Evolutionary conservation across 2,888 invertebrate genomes (phyloP).

Genomic region (Synergus gifuensis): DNA sequence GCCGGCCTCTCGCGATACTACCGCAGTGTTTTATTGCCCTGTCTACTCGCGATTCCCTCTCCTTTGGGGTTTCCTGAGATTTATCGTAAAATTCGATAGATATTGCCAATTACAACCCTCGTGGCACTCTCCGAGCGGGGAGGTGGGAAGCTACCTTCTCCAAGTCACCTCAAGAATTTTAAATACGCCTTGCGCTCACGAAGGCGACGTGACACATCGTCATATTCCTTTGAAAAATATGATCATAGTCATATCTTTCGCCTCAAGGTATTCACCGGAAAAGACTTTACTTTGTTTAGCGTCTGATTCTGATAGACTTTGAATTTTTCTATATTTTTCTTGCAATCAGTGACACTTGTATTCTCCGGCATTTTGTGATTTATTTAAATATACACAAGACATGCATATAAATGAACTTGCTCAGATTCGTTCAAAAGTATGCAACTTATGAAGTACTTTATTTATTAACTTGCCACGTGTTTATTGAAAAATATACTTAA

Average conservation of each 20-base stretch:
- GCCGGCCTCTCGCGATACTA: slow-evolving; percentile 67
- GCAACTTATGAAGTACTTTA: background rate
- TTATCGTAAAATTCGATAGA: slow-evolving; percentile 76
- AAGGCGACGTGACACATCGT: slow-evolving; percentile 8
- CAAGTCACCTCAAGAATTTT: slow-evolving; percentile 58
- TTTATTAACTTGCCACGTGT: background rate
- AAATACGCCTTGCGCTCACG: slow-evolving; percentile 65
- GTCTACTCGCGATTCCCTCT: slow-evolving; percentile 51
- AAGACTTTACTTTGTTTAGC: slow-evolving; percentile 3
- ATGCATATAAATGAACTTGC: background rate
- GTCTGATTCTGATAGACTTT: background rate
- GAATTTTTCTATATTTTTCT: background rate
- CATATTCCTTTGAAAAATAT: slow-evolving; percentile 60
- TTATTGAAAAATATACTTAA: background rate
- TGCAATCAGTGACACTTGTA: slow-evolving; percentile 10
- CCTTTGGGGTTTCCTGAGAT: slow-evolving; percentile 65
- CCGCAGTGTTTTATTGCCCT: slow-evolving; percentile 70
- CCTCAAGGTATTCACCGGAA: slow-evolving; percentile 22
- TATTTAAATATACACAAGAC: background rate
- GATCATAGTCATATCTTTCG: slow-evolving; percentile 64
- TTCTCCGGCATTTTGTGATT: slow-evolving; percentile 21
- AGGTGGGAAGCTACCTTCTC: slow-evolving; percentile 31
- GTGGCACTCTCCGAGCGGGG: slow-evolving; percentile 48
- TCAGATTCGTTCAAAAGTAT: background rate
- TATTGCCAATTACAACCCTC: slow-evolving; percentile 73